Percentiles rank a stretch among this genome's conserved stretches.
phyloP scores from a whole-genome alignment of 1,140 invertebrate species.

The Xylocopa sonorina region DNA sequence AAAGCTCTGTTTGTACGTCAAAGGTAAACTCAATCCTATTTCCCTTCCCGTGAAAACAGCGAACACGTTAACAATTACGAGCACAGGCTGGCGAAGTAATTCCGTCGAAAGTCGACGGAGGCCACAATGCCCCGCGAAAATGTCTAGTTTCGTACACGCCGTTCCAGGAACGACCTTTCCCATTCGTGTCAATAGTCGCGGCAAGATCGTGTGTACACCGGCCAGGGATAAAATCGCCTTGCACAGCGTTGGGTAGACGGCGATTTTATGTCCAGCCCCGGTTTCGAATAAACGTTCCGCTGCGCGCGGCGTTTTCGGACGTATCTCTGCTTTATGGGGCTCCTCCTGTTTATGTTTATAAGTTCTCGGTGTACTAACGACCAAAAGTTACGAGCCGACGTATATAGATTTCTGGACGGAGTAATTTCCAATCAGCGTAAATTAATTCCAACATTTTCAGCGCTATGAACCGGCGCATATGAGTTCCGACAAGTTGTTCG shows the following conservation, averaged over 20 bases:
- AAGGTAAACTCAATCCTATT: slow-evolving; percentile 43
- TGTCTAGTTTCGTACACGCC: neutral
- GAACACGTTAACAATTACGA: slow-evolving; percentile 30
- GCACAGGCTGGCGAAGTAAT: slow-evolving; percentile 19
- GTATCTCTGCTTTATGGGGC: neutral
- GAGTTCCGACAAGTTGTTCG: too few relatives aligned
- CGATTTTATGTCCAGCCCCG: neutral
- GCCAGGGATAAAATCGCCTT: neutral
- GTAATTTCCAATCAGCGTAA: neutral
- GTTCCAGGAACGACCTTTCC: neutral
- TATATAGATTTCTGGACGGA: too few relatives aligned
- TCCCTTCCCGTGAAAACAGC: slow-evolving; percentile 27
- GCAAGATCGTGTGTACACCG: neutral
- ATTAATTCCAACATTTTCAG: too few relatives aligned
- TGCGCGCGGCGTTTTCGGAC: neutral
- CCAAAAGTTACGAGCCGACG: neutral
- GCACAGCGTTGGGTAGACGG: neutral
- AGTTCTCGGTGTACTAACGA: neutral
- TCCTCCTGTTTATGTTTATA: neutral
- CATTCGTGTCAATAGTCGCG: neutral
- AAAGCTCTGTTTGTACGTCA: slow-evolving; percentile 41
- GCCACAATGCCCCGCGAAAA: slow-evolving; percentile 13
- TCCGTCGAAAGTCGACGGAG: slow-evolving; percentile 11
- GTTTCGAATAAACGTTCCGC: neutral
- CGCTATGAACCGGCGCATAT: too few relatives aligned